Evolutionary conservation across 2,113 vertebrate genomes (phyloP).

Genomic region (Balaeniceps rex): DNA sequence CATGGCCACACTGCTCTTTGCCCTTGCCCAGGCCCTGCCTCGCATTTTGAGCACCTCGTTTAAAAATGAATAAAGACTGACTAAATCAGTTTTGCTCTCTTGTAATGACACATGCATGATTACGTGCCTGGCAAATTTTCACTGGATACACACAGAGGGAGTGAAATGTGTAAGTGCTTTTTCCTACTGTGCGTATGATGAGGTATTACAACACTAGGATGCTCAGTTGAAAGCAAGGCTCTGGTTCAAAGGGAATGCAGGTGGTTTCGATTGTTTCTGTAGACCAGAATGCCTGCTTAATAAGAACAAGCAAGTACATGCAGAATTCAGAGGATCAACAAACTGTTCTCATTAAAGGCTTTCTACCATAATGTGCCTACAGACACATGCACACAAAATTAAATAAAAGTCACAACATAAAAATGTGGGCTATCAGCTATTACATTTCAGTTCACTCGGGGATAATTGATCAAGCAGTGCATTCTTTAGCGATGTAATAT

Average conservation of each 20-base stretch:
- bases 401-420: conserved; percentile 41
- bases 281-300: conserved; percentile 31
- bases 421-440: conserved; percentile 14
- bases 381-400: conserved; percentile 25
- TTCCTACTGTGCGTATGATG: conserved; percentile 55
- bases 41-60: not conserved
- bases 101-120: conserved; percentile 19
- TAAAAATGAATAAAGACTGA: not conserved
- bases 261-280: conserved; percentile 54
- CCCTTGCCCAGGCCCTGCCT: not conserved
- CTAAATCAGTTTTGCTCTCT: not conserved
- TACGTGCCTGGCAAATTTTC: conserved; percentile 54
- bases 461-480: not conserved
- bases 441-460: not conserved
- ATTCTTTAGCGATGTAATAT: not conserved
- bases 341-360: conserved; percentile 52
- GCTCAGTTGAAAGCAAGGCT: conserved; percentile 42
- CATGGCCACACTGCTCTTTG: fast-evolving
- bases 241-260: conserved; percentile 53
- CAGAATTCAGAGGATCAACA: conserved; percentile 38
- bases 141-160: conserved; percentile 25
- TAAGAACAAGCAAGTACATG: conserved; percentile 45
- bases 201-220: conserved; percentile 45
- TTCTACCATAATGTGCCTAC: conserved; percentile 7
- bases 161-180: conserved; percentile 33